Evolutionary conservation across 2,797 vertebrate species (phyloP), one percentile per base, ranked within the genome.

Genomic region (Enteromius thamalakanensis): DNA sequence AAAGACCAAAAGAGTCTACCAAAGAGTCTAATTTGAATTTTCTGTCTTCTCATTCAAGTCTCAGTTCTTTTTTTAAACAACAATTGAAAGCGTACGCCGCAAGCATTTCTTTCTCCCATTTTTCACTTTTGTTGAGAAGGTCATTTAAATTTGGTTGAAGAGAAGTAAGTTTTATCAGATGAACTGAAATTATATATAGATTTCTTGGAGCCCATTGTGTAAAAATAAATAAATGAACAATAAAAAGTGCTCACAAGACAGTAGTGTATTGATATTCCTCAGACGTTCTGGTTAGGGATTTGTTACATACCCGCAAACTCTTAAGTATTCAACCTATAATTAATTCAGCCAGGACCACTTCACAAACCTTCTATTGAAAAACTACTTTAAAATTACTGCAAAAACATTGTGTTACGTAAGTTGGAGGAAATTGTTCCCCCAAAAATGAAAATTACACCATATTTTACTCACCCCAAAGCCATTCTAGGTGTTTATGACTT

Each of bases 41-140:
- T 88, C 84, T 78, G 14, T 37, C 17, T n/a, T 83, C 42, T 15
- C 77, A 82, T 88, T 89, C 75, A 77, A 86, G 86, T 89, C 88
- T 86, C 69, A 83, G 87, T 90, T 90, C 75, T 58, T 86, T 84
- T 51, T 89, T 53, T 76, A 79, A 85, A 85, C 51, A 79, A 21
- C 47, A 40, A 65, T 67, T 78, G n/a, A 83, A 62, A n/a, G 15
- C 19, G 1, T 69, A 45, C 12, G 51, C 81, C 58, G 8, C 14
- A 72, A 74, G 81, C 77, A n/a, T 78, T 74, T 53, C n/a, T n/a
- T 47, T 55, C 19, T 80, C 64, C 47, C 62, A 19, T 55, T 1
- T 70, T 71, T 80, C 51, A 34, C 53, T 45, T 4, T 71, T 71
- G 51, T 80, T 58, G 17, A 42, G 32, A 70, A 19, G 6, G 37